Base-by-base conservation (phyloP, 2,113 vertebrate genomes). In the Eleginops maclovinus region DNA sequence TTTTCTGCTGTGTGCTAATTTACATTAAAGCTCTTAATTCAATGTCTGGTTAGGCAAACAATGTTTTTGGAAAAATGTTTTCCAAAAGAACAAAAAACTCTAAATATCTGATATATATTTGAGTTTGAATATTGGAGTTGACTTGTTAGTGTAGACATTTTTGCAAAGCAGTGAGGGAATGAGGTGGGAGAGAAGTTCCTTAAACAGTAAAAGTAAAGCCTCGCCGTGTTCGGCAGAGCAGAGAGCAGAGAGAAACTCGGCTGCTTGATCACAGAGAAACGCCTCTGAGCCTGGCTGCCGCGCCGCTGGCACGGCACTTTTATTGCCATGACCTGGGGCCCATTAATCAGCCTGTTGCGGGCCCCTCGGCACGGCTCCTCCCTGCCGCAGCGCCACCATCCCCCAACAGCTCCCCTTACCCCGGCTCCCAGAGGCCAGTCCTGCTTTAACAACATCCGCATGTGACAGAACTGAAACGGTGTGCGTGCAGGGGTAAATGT, bases 321-420 rank as follows among this genome's bases (percentile, higher is more conserved):
- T 94, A 92, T 93, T 93, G 85, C 89, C 62, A 81, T 89, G 93
- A 92, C 92, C 92, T 41, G 56, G 80, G 86, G 90, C 87, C 86
- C 90, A 94, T 94, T 93, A 93, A 94, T 93, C 92, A 91, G 82
- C 87, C 89, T 89, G 90, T 86, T 70, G 87, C 70, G 85, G 83
- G 86, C 75, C 89, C 81, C 88, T 84, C 69, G 60, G 81, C 85
- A 66, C 67, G 36, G 60, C 84, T 86, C 84, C 84, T 84, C 84
- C 78, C 72, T 41, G 72, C 61, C 77, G 60, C 83, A n/a, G 70
- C 59, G 76, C 65, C 53, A 68, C 87, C 83, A 40, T 53, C 83
- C 75, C 79, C 75, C 62, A 63, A 13, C 43, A 66, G 16, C 49
- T 67, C 26, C 53, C 53, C 47, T 19, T n/a, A 15, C 74, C 50